Base-by-base conservation (phyloP, 2,888 invertebrate genomes). In the Drosophila subsilvestris region DNA sequence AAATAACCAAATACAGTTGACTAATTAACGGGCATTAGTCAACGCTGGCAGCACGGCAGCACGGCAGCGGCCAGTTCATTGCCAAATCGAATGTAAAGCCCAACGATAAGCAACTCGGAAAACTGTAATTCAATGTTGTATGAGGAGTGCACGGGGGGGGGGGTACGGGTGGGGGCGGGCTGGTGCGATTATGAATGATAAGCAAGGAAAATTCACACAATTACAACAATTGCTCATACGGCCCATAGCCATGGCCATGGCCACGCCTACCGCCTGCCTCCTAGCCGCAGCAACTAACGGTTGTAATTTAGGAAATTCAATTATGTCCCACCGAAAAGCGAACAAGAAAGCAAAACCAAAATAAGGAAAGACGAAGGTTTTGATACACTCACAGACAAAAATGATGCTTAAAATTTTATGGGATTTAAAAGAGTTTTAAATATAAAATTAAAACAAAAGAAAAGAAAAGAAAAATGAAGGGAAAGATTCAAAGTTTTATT, bases 21-120 rank as follows among this genome's bases (percentile, higher is more conserved):
- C 76, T 83, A 83, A 83, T 83, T 83, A 79, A 67, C 50, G 32
- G 58, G 56, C 76, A 83, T 83, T 86, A 86, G 83, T 86, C 80
- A 86, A 71, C 68, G 63, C 49, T 49, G 68, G 66, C 51, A 53
- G 63, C 67, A 48, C 50, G 48, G 42, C 47, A 37, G 22, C 53
- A 47, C 29, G 14, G 32, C 14, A 0, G 37, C 5, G 6, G 14
- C 5, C 37, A 22, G 63, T 63, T 65, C 53, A 49, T 66, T 66
- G 65, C 69, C 78, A 86, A 78, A 83, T 83, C 80, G 83, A 80
- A 80, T 80, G 80, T 75, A 80, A 83, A 76, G 74, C 75, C 63
- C 56, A 59, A 18, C 74, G 81, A 81, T 81, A 81, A 83, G 76
- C 43, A 63, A 49, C 54, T 22, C 32, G 50, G 27, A 63, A 20